phyloP scores from a whole-genome alignment of 2,797 vertebrate genomes.

The Borostomias antarcticus region DNA sequence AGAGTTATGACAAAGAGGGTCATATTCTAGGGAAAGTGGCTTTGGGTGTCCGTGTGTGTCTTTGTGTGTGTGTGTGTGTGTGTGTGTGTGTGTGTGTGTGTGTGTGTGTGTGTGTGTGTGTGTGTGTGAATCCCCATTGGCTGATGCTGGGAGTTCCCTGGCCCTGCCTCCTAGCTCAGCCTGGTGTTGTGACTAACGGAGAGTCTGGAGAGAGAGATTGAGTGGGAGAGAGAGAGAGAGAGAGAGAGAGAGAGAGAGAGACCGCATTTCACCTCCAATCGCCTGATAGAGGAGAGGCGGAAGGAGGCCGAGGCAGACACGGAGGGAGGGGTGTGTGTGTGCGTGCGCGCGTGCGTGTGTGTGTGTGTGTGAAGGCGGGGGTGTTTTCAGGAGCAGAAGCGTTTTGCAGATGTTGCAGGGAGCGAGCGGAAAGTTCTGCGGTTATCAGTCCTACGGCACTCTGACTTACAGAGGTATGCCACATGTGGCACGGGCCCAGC shows the following conservation, averaged over 20 bases:
- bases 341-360: slow-evolving; percentile 33
- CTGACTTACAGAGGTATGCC: slow-evolving; percentile 72
- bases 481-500: slow-evolving; percentile 60
- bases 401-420: slow-evolving; percentile 76
- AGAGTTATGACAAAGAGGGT: slow-evolving; percentile 23
- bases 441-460: slow-evolving; percentile 74
- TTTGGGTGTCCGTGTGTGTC: no score
- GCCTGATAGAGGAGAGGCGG: slow-evolving; percentile 26
- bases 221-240: slow-evolving; percentile 50
- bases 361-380: slow-evolving; percentile 44
- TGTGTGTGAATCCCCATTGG: not conserved
- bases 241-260: slow-evolving; percentile 10
- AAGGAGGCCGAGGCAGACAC: slow-evolving; percentile 49
- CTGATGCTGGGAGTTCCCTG: no score
- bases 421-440: slow-evolving; percentile 86
- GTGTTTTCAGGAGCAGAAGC: slow-evolving; percentile 76
- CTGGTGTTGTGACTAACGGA: not conserved
- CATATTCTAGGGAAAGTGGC: no score
- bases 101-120: slow-evolving; percentile 18
- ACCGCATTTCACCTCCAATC: slow-evolving; percentile 6
- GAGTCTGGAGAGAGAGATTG: slow-evolving; percentile 39
- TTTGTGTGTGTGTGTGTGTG: no score
- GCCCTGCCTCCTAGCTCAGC: not conserved
- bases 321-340: slow-evolving; percentile 11
- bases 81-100: slow-evolving; percentile 26